A percentile compares a stretch with the other conserved stretches of the same genome.
phyloP scores from a whole-genome alignment of 1,140 invertebrate species.

The Achroia grisella region DNA sequence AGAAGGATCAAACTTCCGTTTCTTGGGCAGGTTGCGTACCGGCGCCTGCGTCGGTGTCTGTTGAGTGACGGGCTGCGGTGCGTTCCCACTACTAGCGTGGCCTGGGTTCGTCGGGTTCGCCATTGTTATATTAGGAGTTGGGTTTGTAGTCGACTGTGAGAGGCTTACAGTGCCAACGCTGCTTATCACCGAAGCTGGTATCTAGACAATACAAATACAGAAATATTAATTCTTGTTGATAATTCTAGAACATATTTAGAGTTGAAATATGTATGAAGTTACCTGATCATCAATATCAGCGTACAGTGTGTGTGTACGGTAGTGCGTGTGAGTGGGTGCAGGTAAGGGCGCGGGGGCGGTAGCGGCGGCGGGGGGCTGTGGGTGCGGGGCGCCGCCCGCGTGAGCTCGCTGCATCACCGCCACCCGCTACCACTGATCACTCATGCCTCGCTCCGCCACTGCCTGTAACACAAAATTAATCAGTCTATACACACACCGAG shows the following conservation, averaged over 20 bases:
- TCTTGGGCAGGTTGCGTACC: conserved; percentile 86
- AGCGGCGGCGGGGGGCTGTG: conserved; percentile 43
- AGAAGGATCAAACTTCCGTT: conserved; percentile 89
- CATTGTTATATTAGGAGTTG: conserved; percentile 56
- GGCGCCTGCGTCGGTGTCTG: conserved; percentile 62
- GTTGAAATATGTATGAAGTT: background rate
- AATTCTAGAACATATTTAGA: background rate
- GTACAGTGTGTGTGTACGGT: conserved; percentile 42
- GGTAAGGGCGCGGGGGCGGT: conserved; percentile 11
- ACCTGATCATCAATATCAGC: conserved; percentile 71
- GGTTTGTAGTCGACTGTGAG: conserved; percentile 51
- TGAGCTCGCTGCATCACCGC: conserved; percentile 65
- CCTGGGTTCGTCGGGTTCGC: conserved; percentile 62
- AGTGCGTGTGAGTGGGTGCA: conserved; percentile 25
- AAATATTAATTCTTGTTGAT: too few relatives aligned
- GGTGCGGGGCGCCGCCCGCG: conserved; percentile 59
- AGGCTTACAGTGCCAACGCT: conserved; percentile 71
- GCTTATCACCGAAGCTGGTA: conserved; percentile 72
- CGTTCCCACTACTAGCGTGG: conserved; percentile 41
- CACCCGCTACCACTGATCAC: conserved; percentile 56
- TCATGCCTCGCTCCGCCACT: conserved; percentile 31
- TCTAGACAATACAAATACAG: conserved; percentile 35
- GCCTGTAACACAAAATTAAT: conserved; percentile 10
- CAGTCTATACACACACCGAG: background rate
- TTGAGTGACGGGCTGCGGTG: conserved; percentile 38